Conservation (phyloP, 2,797 vertebrate genomes). For the Myiothlypis coronata region DNA sequence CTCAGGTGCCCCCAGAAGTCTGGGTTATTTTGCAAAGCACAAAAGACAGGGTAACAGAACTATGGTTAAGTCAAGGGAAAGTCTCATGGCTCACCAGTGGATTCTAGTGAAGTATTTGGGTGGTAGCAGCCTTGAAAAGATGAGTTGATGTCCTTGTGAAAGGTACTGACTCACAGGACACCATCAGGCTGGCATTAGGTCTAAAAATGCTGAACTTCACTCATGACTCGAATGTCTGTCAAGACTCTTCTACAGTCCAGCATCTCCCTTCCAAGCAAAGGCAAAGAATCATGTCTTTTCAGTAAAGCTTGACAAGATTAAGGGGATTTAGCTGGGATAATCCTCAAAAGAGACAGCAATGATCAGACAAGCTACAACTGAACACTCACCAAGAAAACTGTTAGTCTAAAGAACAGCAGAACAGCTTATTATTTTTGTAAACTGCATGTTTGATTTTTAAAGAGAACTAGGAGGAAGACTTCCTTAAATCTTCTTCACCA, state of each 20-base stretch:
- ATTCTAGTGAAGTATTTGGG: not conserved
- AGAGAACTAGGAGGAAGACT: not conserved
- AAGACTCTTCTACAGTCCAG: not conserved
- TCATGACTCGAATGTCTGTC: not conserved
- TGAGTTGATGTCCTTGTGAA: not conserved
- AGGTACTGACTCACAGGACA: not conserved
- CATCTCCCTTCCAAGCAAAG: not conserved
- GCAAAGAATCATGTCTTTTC: not conserved
- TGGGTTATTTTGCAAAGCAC: not conserved
- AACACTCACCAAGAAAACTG: not conserved
- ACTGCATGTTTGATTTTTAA: not conserved
- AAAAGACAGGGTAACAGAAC: not conserved
- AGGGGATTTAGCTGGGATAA: not conserved
- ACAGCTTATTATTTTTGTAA: not conserved
- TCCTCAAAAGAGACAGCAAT: not conserved
- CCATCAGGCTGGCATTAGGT: not conserved
- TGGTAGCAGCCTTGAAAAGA: not conserved
- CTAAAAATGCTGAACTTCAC: not conserved
- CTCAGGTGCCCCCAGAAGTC: not conserved
- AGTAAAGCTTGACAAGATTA: not conserved
- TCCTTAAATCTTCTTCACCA: not conserved
- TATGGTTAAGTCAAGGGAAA: not conserved
- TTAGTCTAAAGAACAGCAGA: not conserved
- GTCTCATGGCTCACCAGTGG: not conserved
- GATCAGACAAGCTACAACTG: not conserved